These are phyloP conservation scores for Vanessa tameamea DNA, from an alignment of 1,140 invertebrate species.

Conservation along the genomic window DNA sequence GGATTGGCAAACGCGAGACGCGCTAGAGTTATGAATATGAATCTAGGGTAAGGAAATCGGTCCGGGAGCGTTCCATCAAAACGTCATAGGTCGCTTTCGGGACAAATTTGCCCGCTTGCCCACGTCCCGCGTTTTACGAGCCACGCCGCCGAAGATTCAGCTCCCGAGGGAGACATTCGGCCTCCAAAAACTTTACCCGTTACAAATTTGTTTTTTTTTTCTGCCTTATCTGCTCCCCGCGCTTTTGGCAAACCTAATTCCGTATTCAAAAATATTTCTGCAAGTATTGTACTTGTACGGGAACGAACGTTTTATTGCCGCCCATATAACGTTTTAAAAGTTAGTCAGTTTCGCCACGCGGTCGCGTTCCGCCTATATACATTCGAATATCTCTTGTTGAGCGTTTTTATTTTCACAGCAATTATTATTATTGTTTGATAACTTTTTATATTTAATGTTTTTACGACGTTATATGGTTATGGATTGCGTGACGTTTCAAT, in stretches of 20 bases:
- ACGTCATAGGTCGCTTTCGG: slow-evolving; percentile 79
- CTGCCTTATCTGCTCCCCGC: slow-evolving; percentile 78
- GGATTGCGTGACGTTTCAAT: slow-evolving; percentile 9
- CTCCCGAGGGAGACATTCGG: slow-evolving; percentile 78
- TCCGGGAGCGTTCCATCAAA: slow-evolving; percentile 76
- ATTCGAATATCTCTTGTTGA: slow-evolving; percentile 46
- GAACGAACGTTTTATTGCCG: slow-evolving; percentile 78
- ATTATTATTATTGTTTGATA: slow-evolving; percentile 73
- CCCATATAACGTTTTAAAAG: slow-evolving; percentile 80
- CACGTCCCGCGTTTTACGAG: slow-evolving; percentile 78
- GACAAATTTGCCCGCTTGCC: slow-evolving; percentile 78
- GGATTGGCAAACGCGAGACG: background rate
- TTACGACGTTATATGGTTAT: slow-evolving; percentile 40
- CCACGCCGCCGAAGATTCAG: slow-evolving; percentile 77
- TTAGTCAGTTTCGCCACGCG: slow-evolving; percentile 70
- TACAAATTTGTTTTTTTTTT: slow-evolving; percentile 81
- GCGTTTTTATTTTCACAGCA: slow-evolving; percentile 54
- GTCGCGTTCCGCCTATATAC: slow-evolving; percentile 48
- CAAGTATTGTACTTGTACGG: slow-evolving; percentile 77
- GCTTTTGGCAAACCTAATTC: slow-evolving; percentile 80
- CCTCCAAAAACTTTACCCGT: slow-evolving; percentile 81
- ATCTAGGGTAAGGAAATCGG: slow-evolving; percentile 73
- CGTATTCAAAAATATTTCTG: slow-evolving; percentile 81
- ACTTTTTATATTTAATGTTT: slow-evolving; percentile 57
- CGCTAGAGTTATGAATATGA: slow-evolving; percentile 76